Percentiles rank a stretch among this genome's conserved stretches.
These are phyloP conservation scores for Adoxophyes honmai DNA, from an alignment of 1,140 invertebrate genomes.

Conservation along the genomic window DNA sequence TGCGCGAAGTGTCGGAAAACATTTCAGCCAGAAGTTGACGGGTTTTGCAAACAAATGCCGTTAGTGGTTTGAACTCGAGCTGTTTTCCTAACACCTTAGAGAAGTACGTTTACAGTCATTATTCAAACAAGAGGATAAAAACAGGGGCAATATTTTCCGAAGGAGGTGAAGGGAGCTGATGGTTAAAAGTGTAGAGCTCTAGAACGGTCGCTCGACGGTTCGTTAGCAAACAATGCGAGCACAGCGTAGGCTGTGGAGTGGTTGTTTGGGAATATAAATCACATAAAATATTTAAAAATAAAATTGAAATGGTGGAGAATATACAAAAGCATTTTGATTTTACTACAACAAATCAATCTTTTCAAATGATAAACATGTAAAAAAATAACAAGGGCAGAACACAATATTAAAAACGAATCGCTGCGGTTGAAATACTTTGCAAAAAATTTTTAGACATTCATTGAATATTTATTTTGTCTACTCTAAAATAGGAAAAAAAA, in stretches of 20 bases:
- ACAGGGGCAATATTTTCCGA: constrained; percentile 72
- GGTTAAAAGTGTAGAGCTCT: constrained; percentile 73
- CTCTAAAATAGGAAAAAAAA: no score
- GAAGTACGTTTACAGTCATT: constrained; percentile 72
- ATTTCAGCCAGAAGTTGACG: constrained; percentile 65
- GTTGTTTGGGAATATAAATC: constrained; percentile 2
- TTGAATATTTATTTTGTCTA: no score
- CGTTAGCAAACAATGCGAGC: constrained; percentile 70
- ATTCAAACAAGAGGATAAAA: constrained; percentile 76
- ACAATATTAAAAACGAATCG: no score
- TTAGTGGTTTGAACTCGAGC: constrained; percentile 63
- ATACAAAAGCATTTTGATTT: no score
- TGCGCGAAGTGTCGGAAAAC: constrained; percentile 52
- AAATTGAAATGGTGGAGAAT: no score
- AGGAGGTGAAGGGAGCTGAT: constrained; percentile 64
- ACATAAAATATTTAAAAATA: no score
- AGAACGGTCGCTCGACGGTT: constrained; percentile 56
- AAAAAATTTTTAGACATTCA: no score
- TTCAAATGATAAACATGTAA: no score
- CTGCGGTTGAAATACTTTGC: no score
- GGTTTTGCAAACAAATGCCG: constrained; percentile 67
- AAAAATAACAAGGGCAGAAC: no score
- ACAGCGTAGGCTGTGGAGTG: constrained; percentile 37
- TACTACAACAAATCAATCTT: no score
- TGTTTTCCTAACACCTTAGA: constrained; percentile 71